Evolutionary conservation across 2,797 vertebrate genomes (phyloP), one percentile per base, ranked within the genome.

Genomic region (Sebastes minor): DNA sequence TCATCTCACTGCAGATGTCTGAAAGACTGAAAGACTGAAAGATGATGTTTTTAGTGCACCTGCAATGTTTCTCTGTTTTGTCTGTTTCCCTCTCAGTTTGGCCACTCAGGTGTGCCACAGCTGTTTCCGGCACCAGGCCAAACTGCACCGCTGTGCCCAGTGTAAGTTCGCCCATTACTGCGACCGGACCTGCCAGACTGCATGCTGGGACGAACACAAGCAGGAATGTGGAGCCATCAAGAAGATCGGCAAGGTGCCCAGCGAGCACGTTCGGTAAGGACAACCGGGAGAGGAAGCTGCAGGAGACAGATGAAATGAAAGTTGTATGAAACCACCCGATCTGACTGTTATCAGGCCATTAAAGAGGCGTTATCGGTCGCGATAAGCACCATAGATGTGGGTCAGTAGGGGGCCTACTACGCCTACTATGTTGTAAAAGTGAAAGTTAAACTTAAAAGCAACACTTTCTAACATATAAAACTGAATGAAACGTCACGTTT

Each of bases 141-240:
- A 95, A 27, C 97, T 98, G 28, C 98, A 97, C 60, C 97, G 96
- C 78, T 99, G 98, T 0, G 97, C 95, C 32, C 98, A 98, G 92
- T 99, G 98, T 86, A 97, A 96, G 83, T 99, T 99, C 0, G 98
- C 98, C 61, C 92, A 97, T 69, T 99, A 99, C 91, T 99, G 98
- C 0, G 96, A 99, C 92, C 97, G 98, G 38, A 99, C 98, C 63
- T 99, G 98, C 91, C 98, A 99, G 94, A 96, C 94, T 1, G 97
- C 97, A 0, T 97, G 97, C 49, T 99, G 98, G 98, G 91, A 96
- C 3, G 96, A 97, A 76, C 98, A 99, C 94, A 99, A 97, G 91
- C 94, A 93, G 0, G 98, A 99, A 86, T 99, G 98, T 33, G 94
- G 92, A 0, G 97, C 98, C 92, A 96, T 99, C 92, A 98, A 90